phyloP scores from a whole-genome alignment of 2,113 vertebrate genomes.

The Clarias gariepinus region DNA sequence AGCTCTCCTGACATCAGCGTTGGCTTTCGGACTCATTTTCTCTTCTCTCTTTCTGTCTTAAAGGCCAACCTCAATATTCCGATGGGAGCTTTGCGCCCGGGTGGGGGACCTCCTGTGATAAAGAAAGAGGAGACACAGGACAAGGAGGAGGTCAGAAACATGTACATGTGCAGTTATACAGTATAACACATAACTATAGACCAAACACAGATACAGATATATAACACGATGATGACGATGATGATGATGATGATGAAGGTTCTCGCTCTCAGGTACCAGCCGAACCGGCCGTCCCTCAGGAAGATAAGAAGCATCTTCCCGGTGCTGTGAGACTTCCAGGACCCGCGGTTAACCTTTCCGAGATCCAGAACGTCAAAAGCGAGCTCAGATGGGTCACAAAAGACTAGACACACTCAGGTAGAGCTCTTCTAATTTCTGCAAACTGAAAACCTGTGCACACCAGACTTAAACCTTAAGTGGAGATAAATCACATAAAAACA shows the following conservation, averaged over 20 bases:
- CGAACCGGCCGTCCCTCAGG: slow-evolving; percentile 60
- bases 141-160: slow-evolving; percentile 81
- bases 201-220: neutral
- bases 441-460: neutral
- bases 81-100: slow-evolving; percentile 96
- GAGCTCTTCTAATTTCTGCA: neutral
- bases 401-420: slow-evolving; percentile 61
- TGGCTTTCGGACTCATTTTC: slow-evolving; percentile 50
- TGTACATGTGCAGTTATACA: slow-evolving; percentile 1
- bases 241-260: neutral
- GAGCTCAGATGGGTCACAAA: slow-evolving; percentile 84
- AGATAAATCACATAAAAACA: neutral
- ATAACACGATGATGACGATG: neutral
- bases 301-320: slow-evolving; percentile 86
- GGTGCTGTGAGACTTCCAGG: slow-evolving; percentile 91
- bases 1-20: neutral
- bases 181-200: neutral
- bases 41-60: slow-evolving; percentile 58
- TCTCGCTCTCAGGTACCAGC: slow-evolving; percentile 41
- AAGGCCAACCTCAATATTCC: slow-evolving; percentile 99
- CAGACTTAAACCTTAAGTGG: neutral
- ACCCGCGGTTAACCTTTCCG: slow-evolving; percentile 88
- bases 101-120: slow-evolving; percentile 91
- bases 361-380: slow-evolving; percentile 94
- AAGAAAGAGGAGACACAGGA: slow-evolving; percentile 88